Evolutionary conservation across 2,888 invertebrate species (phyloP).

Genomic region (Gandaritis pyraliata): DNA sequence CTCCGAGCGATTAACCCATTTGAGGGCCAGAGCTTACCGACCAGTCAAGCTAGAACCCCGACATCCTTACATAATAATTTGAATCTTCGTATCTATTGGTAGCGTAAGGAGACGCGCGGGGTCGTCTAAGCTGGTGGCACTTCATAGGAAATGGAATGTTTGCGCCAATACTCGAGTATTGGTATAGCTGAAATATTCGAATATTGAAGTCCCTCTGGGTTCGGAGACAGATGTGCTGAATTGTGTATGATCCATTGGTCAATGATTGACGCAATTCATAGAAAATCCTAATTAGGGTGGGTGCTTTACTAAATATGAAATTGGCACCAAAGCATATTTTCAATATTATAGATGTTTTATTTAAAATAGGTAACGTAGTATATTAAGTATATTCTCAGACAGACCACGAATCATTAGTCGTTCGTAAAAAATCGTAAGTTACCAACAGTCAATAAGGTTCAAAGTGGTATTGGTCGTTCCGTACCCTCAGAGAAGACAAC

Average conservation of each 20-base stretch:
- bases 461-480: slow-evolving; percentile 11
- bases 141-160: slow-evolving; percentile 67
- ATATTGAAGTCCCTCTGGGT: slow-evolving; percentile 58
- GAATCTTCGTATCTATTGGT: slow-evolving; percentile 23
- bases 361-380: too few relatives aligned
- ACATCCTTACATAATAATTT: slow-evolving; percentile 45
- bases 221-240: slow-evolving; percentile 39
- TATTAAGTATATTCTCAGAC: too few relatives aligned
- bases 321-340: background rate
- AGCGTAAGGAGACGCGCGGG: slow-evolving; percentile 42
- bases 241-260: slow-evolving; percentile 32
- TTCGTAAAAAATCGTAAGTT: too few relatives aligned
- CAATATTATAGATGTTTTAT: too few relatives aligned
- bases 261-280: slow-evolving; percentile 14
- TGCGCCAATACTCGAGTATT: slow-evolving; percentile 72
- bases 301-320: slow-evolving; percentile 1
- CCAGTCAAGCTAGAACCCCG: slow-evolving; percentile 54
- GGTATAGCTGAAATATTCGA: slow-evolving; percentile 63
- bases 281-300: slow-evolving; percentile 9
- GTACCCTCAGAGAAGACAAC: slow-evolving; percentile 12
- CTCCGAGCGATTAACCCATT: slow-evolving; percentile 81
- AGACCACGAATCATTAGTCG: too few relatives aligned
- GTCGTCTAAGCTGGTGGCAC: slow-evolving; percentile 49
- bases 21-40: slow-evolving; percentile 58
- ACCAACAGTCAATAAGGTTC: too few relatives aligned